Conservation (phyloP, 2,113 vertebrate species). For the Myrmecophaga tridactyla region DNA sequence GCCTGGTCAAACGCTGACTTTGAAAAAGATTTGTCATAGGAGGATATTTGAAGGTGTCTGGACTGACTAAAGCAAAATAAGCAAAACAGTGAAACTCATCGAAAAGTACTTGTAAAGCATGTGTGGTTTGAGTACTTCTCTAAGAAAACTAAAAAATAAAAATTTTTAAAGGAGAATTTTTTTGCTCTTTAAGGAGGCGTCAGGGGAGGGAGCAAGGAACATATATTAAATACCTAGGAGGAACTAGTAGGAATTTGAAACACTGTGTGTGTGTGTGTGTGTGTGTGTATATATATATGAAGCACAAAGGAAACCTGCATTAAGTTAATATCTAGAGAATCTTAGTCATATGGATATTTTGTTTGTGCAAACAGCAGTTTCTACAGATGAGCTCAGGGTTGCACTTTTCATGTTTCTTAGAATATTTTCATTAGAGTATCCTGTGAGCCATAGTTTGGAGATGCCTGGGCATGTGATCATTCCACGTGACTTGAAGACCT, state of each 20-base stretch:
- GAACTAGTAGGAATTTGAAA: background rate
- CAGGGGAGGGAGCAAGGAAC: background rate
- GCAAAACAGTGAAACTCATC: slow-evolving; percentile 28
- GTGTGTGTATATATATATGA: slow-evolving; percentile 1
- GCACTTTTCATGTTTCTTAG: background rate
- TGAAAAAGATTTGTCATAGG: background rate
- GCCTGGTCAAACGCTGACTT: background rate
- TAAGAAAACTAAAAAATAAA: slow-evolving; percentile 34
- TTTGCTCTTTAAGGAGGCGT: background rate
- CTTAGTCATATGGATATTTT: background rate
- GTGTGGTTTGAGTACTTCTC: background rate
- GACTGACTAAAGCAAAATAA: slow-evolving; percentile 26
- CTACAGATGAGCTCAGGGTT: background rate
- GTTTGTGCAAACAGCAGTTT: background rate
- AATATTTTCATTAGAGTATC: background rate
- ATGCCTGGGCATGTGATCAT: background rate
- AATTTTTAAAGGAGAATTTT: background rate
- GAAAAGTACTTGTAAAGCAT: slow-evolving; percentile 5
- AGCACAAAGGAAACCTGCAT: background rate
- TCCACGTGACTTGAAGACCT: background rate
- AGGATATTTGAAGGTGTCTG: slow-evolving; percentile 22
- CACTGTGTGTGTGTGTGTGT: no score
- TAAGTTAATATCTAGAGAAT: background rate
- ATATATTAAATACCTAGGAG: background rate
- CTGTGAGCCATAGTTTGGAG: background rate